Conservation (phyloP, 2,797 vertebrate species). For the Tachyglossus aculeatus region DNA sequence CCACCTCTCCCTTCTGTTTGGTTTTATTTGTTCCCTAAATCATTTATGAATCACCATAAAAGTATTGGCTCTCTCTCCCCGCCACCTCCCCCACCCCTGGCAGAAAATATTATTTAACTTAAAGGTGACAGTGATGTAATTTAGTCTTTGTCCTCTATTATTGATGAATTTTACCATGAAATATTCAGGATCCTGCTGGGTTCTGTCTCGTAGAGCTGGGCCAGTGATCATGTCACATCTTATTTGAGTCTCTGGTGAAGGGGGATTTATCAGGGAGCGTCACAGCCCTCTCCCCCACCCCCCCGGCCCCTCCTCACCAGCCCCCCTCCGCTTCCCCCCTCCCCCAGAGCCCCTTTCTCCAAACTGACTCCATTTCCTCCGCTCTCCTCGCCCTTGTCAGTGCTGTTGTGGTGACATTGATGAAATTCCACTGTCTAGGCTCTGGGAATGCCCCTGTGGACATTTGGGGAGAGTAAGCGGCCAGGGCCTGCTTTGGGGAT, state of each 20-base stretch:
- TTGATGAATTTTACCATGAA: slow-evolving; percentile 80
- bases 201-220: slow-evolving; percentile 54
- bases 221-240: slow-evolving; percentile 62
- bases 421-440: too few species aligned
- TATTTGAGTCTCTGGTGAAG: slow-evolving; percentile 36
- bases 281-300: neutral
- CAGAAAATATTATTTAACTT: slow-evolving; percentile 78
- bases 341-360: neutral
- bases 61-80: slow-evolving; percentile 35
- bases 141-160: slow-evolving; percentile 76
- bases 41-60: slow-evolving; percentile 72
- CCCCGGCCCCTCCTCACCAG: neutral
- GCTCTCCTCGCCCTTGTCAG: neutral
- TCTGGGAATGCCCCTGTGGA: too few species aligned
- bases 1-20: slow-evolving; percentile 65
- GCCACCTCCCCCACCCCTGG: slow-evolving; percentile 51
- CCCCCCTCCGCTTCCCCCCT: neutral
- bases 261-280: slow-evolving; percentile 55
- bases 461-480: too few species aligned
- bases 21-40: slow-evolving; percentile 71
- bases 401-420: too few species aligned
- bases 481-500: too few species aligned
- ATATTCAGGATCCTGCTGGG: slow-evolving; percentile 71
- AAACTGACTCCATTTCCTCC: neutral
- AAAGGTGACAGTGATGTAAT: slow-evolving; percentile 78